phyloP scores from a whole-genome alignment of 2,113 vertebrate species.

The Symphodus melops region DNA sequence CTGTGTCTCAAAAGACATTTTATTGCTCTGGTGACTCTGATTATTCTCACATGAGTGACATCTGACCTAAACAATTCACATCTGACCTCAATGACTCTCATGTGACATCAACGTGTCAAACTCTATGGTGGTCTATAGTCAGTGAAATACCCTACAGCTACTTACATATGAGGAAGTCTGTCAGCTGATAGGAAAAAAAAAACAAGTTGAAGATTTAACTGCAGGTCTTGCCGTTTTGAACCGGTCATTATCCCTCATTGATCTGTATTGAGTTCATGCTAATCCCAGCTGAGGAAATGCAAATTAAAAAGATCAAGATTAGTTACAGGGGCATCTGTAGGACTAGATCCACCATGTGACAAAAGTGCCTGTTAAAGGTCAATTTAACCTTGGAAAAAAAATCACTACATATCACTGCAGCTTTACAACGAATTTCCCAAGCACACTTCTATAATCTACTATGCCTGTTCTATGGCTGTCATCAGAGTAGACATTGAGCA shows the following conservation, averaged over 20 bases:
- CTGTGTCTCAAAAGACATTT: conserved; percentile 23
- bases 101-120: conserved; percentile 42
- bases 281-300: conserved; percentile 15
- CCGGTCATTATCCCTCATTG: background rate
- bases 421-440: too few relatives aligned
- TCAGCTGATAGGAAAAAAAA: conserved; percentile 4
- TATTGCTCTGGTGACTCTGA: conserved; percentile 16
- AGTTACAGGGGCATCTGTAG: background rate
- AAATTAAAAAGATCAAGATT: background rate
- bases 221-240: conserved; percentile 1
- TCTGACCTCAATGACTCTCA: conserved; percentile 45
- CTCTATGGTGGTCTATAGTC: background rate
- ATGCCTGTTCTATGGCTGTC: too few relatives aligned
- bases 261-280: conserved; percentile 16
- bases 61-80: conserved; percentile 21
- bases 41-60: conserved; percentile 49
- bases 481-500: too few relatives aligned
- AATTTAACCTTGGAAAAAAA: too few relatives aligned
- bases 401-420: too few relatives aligned
- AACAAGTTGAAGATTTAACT: background rate
- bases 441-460: too few relatives aligned
- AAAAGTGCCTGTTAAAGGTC: background rate
- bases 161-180: background rate
- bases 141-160: conserved; percentile 12
- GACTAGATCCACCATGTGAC: background rate